Conservation (phyloP, 2,888 invertebrate species). For the Bellardia pandia region DNA sequence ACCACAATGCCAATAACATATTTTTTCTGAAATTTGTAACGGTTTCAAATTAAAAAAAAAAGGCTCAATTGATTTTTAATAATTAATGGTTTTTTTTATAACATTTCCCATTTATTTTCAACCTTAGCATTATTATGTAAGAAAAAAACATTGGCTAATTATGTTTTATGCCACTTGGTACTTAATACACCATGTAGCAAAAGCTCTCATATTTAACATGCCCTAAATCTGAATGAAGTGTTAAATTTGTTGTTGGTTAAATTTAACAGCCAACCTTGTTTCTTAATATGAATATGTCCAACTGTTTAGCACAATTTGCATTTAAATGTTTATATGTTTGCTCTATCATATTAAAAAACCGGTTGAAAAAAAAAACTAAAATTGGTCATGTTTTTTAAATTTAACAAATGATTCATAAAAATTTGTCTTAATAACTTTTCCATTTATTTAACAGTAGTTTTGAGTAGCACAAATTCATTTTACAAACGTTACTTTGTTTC, state of each 20-base stretch:
- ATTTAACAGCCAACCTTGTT: constrained; percentile 43
- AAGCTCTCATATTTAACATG: constrained; percentile 19
- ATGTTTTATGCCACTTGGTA: constrained; percentile 1
- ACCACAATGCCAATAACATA: too few species aligned
- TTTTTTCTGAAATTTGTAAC: not conserved
- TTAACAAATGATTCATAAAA: constrained; percentile 41
- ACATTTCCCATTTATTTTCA: constrained; percentile 1
- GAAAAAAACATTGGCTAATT: not conserved
- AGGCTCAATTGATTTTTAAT: not conserved
- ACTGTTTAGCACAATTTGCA: constrained; percentile 36
- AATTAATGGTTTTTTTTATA: constrained; percentile 16
- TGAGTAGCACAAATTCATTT: constrained; percentile 11
- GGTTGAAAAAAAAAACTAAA: not conserved
- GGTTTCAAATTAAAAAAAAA: not conserved
- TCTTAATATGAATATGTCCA: not conserved
- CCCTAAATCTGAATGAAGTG: constrained; percentile 24
- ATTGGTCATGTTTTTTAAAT: constrained; percentile 13
- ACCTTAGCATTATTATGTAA: constrained; percentile 29
- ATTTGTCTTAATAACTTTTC: constrained; percentile 31
- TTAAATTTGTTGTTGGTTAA: constrained; percentile 12
- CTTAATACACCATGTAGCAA: not conserved
- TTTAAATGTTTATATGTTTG: constrained; percentile 7
- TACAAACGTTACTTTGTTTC: constrained; percentile 34
- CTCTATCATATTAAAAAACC: not conserved
- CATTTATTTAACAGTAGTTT: not conserved